A percentile compares a stretch with the other conserved stretches of the same genome.
Conservation (phyloP, 2,113 vertebrate genomes). For the Monopterus albus region DNA sequence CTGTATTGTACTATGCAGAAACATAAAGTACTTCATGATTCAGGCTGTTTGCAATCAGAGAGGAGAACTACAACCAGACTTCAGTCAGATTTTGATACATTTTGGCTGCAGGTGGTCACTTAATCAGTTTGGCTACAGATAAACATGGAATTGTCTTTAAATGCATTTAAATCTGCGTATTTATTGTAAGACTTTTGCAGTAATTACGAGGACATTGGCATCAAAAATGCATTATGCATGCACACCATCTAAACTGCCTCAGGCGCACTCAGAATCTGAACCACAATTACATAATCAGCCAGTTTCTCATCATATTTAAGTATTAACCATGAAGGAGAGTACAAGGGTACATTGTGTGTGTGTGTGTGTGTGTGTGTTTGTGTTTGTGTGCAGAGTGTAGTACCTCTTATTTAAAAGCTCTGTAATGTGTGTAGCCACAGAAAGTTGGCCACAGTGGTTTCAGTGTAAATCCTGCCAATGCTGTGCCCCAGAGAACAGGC, state of each 20-base stretch:
- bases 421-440: conserved; percentile 51
- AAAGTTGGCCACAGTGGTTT: conserved; percentile 59
- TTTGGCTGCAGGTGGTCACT: not conserved
- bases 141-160: not conserved
- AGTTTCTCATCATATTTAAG: conserved; percentile 6
- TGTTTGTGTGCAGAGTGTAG: conserved; percentile 20
- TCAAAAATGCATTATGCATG: not conserved
- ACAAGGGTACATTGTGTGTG: too few relatives aligned
- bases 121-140: conserved; percentile 32
- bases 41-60: conserved; percentile 28
- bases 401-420: conserved; percentile 26
- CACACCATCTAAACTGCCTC: too few relatives aligned
- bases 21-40: not conserved
- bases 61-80: conserved; percentile 34
- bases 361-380: conserved; percentile 12
- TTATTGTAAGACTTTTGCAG: not conserved
- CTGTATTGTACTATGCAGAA: not conserved
- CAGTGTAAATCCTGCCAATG: conserved; percentile 20
- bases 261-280: conserved; percentile 10
- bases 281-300: conserved; percentile 9
- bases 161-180: not conserved
- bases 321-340: too few relatives aligned
- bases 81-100: conserved; percentile 1
- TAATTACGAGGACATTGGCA: not conserved
- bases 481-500: not conserved